Conservation (phyloP, 92 coral and sea anemone genomes). For the Parazoanthus darwini region DNA sequence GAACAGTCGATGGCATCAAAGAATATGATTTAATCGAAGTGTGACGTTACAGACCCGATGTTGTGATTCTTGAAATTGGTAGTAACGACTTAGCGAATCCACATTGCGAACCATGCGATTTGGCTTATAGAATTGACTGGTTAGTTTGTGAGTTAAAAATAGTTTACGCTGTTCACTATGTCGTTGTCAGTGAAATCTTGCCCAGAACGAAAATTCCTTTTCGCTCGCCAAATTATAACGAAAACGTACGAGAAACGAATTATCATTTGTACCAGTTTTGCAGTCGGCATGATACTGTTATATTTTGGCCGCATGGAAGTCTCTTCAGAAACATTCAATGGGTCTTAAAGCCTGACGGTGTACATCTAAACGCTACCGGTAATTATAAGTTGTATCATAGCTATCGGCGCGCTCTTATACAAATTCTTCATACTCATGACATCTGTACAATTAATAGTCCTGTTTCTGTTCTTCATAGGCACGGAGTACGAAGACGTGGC, state of each 20-base stretch:
- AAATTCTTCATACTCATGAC: not conserved
- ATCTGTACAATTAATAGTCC: constrained; percentile 5
- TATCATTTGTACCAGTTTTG: not conserved
- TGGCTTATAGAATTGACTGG: not conserved
- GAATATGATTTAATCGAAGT: not conserved
- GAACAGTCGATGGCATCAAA: not conserved
- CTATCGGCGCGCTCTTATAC: not conserved
- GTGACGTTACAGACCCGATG: not conserved
- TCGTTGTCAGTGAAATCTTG: not conserved
- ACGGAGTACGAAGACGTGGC: not conserved
- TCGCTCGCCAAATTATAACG: not conserved
- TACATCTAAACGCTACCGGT: not conserved
- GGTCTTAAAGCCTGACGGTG: constrained; percentile 6
- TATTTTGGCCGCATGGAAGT: constrained; percentile 38
- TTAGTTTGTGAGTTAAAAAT: not conserved
- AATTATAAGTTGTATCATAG: not conserved
- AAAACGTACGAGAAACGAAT: not conserved
- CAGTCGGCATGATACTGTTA: not conserved
- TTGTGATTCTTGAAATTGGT: not conserved
- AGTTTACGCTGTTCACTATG: no score
- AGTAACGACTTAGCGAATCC: not conserved
- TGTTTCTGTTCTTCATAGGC: constrained; percentile 6
- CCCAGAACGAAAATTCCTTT: not conserved
- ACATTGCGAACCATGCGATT: not conserved
- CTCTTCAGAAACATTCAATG: not conserved